A percentile compares a stretch with the other conserved stretches of the same genome.
Evolutionary conservation across 2,888 invertebrate species (phyloP).

Genomic region (Myopa testacea): DNA sequence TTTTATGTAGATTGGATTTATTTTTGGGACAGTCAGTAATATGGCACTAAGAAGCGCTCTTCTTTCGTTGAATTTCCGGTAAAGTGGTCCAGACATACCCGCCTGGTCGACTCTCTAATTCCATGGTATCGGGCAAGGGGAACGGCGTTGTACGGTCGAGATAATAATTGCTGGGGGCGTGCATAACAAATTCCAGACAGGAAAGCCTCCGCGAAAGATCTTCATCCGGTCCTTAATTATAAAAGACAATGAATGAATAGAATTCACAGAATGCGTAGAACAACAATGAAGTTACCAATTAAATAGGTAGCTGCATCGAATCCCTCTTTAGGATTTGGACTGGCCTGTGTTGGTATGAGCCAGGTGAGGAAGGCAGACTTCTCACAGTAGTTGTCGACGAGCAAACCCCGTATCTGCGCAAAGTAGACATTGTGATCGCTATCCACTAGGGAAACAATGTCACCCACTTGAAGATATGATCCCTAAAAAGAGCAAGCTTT

Average conservation of each 20-base stretch:
- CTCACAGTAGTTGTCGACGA: slow-evolving; percentile 92
- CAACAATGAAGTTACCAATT: slow-evolving; percentile 73
- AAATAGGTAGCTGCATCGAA: slow-evolving; percentile 92
- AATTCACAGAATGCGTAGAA: too few relatives aligned
- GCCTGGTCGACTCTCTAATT: slow-evolving; percentile 69
- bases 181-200: slow-evolving; percentile 92
- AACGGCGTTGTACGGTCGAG: slow-evolving; percentile 82
- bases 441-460: slow-evolving; percentile 88
- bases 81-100: slow-evolving; percentile 78
- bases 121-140: slow-evolving; percentile 71
- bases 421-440: slow-evolving; percentile 83
- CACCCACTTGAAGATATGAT: slow-evolving; percentile 88
- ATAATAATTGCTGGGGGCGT: slow-evolving; percentile 92
- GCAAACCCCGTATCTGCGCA: slow-evolving; percentile 88
- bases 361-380: slow-evolving; percentile 93
- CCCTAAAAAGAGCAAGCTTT: slow-evolving; percentile 41
- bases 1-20: too few relatives aligned
- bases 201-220: slow-evolving; percentile 87
- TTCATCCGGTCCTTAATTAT: slow-evolving; percentile 81
- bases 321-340: slow-evolving; percentile 80
- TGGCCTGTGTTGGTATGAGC: slow-evolving; percentile 87
- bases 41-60: slow-evolving; percentile 21
- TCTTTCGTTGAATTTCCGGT: slow-evolving; percentile 58
- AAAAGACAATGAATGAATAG: neutral
- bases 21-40: too few relatives aligned